phyloP scores from a whole-genome alignment of 2,797 vertebrate genomes.

The Sebastes glaucus region DNA sequence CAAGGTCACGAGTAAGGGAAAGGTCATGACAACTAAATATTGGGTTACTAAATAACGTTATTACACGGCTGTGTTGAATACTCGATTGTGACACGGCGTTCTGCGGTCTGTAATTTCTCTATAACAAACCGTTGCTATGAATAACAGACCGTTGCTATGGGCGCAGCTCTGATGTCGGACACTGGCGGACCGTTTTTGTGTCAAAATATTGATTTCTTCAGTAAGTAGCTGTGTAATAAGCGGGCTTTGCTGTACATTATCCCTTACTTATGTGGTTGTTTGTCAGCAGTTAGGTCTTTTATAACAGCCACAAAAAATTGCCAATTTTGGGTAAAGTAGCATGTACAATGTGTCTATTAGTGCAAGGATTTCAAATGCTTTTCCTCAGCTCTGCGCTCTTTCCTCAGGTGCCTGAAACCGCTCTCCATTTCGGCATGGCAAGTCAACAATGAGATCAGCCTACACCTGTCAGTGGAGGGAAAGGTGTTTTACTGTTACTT shows the following conservation, averaged over 20 bases:
- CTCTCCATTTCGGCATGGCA: conserved; percentile 88
- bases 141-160: too few relatives aligned
- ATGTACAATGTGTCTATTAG: neutral
- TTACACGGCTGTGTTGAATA: too few relatives aligned
- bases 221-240: too few relatives aligned
- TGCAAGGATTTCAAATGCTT: neutral
- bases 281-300: neutral
- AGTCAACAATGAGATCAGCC: conserved; percentile 88
- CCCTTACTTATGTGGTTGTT: neutral
- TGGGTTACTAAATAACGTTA: too few relatives aligned
- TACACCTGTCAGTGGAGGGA: conserved; percentile 90
- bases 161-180: too few relatives aligned
- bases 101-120: too few relatives aligned
- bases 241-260: too few relatives aligned
- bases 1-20: neutral
- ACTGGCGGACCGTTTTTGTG: too few relatives aligned
- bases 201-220: too few relatives aligned
- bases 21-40: neutral
- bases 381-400: neutral
- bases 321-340: neutral
- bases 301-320: neutral
- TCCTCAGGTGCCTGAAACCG: conserved; percentile 85
- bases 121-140: too few relatives aligned
- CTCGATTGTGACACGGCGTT: too few relatives aligned
- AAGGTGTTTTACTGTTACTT: conserved; percentile 70